These are phyloP conservation scores for Regulus satrapa DNA, from an alignment of 2,113 vertebrate species.

Conservation along the genomic window DNA sequence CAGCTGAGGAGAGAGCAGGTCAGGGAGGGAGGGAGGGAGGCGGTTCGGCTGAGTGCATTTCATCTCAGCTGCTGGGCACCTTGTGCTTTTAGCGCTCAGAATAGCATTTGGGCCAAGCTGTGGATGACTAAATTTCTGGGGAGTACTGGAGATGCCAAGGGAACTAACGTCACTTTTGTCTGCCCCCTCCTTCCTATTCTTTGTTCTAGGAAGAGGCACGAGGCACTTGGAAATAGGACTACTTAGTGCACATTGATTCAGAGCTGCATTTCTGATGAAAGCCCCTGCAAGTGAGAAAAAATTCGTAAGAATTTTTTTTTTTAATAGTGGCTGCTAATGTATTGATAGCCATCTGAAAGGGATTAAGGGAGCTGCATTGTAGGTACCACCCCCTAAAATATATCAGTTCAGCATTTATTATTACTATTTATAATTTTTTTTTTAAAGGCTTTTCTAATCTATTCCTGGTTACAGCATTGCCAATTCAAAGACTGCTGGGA, in stretches of 20 bases:
- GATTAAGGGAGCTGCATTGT: neutral
- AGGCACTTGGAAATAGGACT: neutral
- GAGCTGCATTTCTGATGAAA: neutral
- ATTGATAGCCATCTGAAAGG: neutral
- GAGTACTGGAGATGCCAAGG: neutral
- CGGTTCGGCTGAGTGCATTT: neutral
- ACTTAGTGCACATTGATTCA: fast-evolving
- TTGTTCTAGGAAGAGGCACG: neutral
- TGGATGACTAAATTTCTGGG: neutral
- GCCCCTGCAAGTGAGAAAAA: neutral
- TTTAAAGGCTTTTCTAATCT: too few relatives aligned
- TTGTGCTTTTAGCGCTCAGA: neutral
- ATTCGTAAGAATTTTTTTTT: neutral
- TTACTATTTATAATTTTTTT: neutral
- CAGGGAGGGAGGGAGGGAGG: neutral
- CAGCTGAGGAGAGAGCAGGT: neutral
- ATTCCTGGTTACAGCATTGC: neutral
- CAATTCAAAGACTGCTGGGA: neutral
- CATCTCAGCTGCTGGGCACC: neutral
- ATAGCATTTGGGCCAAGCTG: neutral
- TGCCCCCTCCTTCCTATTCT: neutral
- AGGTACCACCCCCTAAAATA: neutral
- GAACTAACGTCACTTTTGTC: neutral
- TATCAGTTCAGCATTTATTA: neutral
- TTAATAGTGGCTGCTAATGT: neutral